Conservation (phyloP, 2,888 invertebrate genomes). For the Apodemia mormo region DNA sequence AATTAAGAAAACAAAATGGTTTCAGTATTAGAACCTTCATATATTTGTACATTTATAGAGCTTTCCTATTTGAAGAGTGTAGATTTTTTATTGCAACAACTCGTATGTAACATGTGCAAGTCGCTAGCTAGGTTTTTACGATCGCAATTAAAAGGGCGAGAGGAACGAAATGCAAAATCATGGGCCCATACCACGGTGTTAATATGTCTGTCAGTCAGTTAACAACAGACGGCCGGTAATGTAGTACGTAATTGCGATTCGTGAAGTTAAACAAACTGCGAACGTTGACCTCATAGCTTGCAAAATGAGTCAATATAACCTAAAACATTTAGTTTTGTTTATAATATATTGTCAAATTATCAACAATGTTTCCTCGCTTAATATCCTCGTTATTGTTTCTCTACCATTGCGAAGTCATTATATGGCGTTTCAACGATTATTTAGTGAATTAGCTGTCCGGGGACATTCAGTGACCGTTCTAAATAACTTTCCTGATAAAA, state of each 20-base stretch:
- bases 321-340: constrained; percentile 27
- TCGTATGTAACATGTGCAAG: no score
- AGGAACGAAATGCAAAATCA: no score
- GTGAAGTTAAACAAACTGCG: constrained; percentile 28
- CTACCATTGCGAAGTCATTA: constrained; percentile 85
- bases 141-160: no score
- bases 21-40: no score
- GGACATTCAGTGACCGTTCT: constrained; percentile 85
- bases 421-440: constrained; percentile 80
- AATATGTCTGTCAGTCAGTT: constrained; percentile 22
- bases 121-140: no score
- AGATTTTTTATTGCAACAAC: no score
- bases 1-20: no score
- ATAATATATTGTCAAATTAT: constrained; percentile 34
- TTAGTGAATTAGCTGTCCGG: constrained; percentile 77
- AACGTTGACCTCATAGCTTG: constrained; percentile 36
- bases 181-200: no score
- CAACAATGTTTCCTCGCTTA: constrained; percentile 57
- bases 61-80: no score
- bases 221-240: constrained; percentile 22
- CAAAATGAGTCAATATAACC: constrained; percentile 30
- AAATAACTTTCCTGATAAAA: constrained; percentile 78
- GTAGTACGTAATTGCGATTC: constrained; percentile 30
- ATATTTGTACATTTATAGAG: no score
- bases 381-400: constrained; percentile 78